Conservation (phyloP, 2,888 invertebrate genomes). For the Drosophila dives region DNA sequence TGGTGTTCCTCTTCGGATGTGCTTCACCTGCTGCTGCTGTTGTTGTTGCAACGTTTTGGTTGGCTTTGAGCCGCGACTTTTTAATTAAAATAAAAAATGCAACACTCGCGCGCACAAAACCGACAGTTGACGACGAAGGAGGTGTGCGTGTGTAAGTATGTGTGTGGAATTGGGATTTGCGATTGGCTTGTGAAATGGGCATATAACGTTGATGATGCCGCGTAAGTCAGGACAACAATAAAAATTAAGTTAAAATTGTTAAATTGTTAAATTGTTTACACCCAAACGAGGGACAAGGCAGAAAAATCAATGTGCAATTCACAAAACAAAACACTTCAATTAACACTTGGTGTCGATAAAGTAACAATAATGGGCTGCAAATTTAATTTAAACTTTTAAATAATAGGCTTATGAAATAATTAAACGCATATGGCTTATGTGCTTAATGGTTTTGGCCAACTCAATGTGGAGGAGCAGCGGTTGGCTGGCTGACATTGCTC, state of each 20-base stretch:
- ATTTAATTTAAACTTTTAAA: constrained; percentile 67
- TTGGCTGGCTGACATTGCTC: neutral
- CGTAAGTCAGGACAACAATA: constrained; percentile 74
- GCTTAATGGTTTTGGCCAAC: constrained; percentile 24
- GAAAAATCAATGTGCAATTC: constrained; percentile 63
- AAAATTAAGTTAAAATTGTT: constrained; percentile 73
- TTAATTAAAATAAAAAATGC: constrained; percentile 76
- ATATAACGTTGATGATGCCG: constrained; percentile 49
- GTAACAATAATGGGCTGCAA: constrained; percentile 50
- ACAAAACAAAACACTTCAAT: constrained; percentile 28
- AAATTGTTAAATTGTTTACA: constrained; percentile 51
- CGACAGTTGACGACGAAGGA: neutral
- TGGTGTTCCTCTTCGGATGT: neutral
- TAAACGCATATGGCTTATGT: constrained; percentile 61
- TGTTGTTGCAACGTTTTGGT: constrained; percentile 41
- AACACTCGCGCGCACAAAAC: constrained; percentile 54
- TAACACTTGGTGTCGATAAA: constrained; percentile 25
- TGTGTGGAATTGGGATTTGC: neutral
- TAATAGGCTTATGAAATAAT: constrained; percentile 76
- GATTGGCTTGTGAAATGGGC: neutral
- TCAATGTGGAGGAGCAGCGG: neutral
- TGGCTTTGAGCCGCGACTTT: constrained; percentile 71
- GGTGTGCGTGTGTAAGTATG: too few relatives aligned
- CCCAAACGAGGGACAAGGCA: constrained; percentile 52
- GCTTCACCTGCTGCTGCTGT: constrained; percentile 6